These are phyloP conservation scores for Gasterosteus aculeatus DNA, from an alignment of 2,113 vertebrate genomes.

Conservation along the genomic window DNA sequence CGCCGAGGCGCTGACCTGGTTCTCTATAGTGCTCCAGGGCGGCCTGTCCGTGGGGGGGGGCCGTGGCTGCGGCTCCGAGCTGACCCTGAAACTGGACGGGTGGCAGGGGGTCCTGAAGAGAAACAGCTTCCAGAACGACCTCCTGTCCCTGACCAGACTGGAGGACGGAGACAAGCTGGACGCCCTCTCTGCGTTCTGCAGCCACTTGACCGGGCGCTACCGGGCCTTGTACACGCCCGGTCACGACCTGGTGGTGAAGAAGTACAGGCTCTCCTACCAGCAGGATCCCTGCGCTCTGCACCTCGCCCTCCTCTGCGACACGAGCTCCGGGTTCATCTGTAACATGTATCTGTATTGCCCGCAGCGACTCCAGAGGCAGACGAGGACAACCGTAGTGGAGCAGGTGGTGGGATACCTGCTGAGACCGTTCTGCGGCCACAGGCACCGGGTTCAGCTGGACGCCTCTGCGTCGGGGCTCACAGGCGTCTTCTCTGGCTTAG, in stretches of 20 bases:
- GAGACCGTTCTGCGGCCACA: constrained; percentile 61
- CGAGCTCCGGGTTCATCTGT: constrained; percentile 70
- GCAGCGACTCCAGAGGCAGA: constrained; percentile 57
- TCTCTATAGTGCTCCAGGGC: constrained; percentile 67
- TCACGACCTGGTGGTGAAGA: constrained; percentile 68
- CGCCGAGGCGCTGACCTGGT: constrained; percentile 59
- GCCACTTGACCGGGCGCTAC: constrained; percentile 56
- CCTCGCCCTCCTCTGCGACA: constrained; percentile 70
- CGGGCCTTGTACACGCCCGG: constrained; percentile 49
- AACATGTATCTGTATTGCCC: constrained; percentile 73
- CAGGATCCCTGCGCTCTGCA: constrained; percentile 52
- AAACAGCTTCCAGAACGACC: constrained; percentile 65
- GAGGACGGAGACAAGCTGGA: constrained; percentile 67
- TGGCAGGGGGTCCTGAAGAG: constrained; percentile 65
- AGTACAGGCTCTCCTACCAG: constrained; percentile 66
- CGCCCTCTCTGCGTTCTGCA: constrained; percentile 63
- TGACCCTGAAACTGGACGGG: constrained; percentile 55
- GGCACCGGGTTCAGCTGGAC: constrained; percentile 63
- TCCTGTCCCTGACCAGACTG: constrained; percentile 57
- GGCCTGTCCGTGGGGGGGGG: constrained; percentile 58
- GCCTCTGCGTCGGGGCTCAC: constrained; percentile 50
- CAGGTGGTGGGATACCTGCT: constrained; percentile 70
- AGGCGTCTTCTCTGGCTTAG: constrained; percentile 50
- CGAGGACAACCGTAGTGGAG: constrained; percentile 57
- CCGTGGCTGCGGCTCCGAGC: constrained; percentile 31